Percentiles rank a stretch among this genome's conserved stretches.
These are phyloP conservation scores for Diloba caeruleocephala DNA, from an alignment of 2,888 invertebrate genomes.

Conservation along the genomic window DNA sequence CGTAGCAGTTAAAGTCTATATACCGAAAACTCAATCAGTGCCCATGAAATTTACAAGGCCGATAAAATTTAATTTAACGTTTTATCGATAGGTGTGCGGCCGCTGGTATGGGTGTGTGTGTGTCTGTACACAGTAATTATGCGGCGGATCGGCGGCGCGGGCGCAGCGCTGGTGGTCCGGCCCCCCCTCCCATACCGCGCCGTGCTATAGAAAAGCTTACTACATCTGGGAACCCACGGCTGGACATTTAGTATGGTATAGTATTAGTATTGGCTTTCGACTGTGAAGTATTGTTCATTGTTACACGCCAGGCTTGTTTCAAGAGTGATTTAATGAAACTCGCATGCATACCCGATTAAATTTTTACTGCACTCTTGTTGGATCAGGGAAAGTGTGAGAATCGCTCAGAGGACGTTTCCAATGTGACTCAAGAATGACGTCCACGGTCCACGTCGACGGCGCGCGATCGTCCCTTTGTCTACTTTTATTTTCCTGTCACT, in stretches of 20 bases:
- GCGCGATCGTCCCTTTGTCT: constrained; percentile 72
- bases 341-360: constrained; percentile 31
- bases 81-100: constrained; percentile 75
- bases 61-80: constrained; percentile 86
- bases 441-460: constrained; percentile 56
- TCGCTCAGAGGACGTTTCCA: constrained; percentile 55
- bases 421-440: constrained; percentile 45
- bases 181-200: constrained; percentile 61
- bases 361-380: constrained; percentile 48
- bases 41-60: constrained; percentile 85
- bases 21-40: constrained; percentile 81
- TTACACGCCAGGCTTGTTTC: constrained; percentile 57
- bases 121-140: constrained; percentile 86
- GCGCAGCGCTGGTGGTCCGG: constrained; percentile 86
- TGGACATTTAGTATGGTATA: constrained; percentile 73
- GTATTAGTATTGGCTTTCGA: constrained; percentile 61
- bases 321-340: constrained; percentile 54
- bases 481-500: constrained; percentile 86
- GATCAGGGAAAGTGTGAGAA: constrained; percentile 76
- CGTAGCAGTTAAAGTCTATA: constrained; percentile 58
- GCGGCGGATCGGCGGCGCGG: constrained; percentile 82
- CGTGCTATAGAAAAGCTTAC: constrained; percentile 67
- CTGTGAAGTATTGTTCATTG: constrained; percentile 65
- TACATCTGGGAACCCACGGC: constrained; percentile 81
- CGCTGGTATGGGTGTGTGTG: constrained; percentile 75